phyloP scores from a whole-genome alignment of 2,888 invertebrate genomes.

The Dicranocentrus wangi region DNA sequence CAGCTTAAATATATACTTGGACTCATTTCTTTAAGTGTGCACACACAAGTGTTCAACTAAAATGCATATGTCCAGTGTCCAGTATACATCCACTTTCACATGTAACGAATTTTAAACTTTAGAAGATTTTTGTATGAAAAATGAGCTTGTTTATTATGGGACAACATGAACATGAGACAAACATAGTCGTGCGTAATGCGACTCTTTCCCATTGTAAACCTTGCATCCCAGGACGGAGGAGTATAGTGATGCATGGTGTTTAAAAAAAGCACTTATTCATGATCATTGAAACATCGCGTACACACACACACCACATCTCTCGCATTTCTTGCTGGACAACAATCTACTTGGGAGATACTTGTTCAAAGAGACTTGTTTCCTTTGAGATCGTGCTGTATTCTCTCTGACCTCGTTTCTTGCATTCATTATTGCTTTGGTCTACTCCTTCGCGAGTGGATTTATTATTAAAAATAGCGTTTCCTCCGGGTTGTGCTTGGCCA shows the following conservation, averaged over 20 bases:
- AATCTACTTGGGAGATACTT: background rate
- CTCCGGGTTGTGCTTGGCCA: background rate
- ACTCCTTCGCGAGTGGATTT: background rate
- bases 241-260: no score
- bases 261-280: background rate
- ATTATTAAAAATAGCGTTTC: background rate
- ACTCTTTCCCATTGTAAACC: background rate
- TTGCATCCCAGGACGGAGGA: no score
- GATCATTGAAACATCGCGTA: background rate
- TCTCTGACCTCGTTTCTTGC: constrained; percentile 1
- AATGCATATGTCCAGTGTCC: background rate
- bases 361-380: background rate
- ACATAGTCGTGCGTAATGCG: background rate
- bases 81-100: no score
- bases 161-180: constrained; percentile 9
- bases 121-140: constrained; percentile 5
- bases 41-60: background rate
- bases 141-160: constrained; percentile 14
- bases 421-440: background rate
- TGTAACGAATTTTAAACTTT: no score
- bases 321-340: background rate
- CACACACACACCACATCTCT: no score
- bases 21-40: background rate
- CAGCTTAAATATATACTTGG: no score
- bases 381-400: background rate